Evolutionary conservation across 2,888 invertebrate species (phyloP), one percentile per base, ranked within the genome.

Genomic region (Tipula vernalis): DNA sequence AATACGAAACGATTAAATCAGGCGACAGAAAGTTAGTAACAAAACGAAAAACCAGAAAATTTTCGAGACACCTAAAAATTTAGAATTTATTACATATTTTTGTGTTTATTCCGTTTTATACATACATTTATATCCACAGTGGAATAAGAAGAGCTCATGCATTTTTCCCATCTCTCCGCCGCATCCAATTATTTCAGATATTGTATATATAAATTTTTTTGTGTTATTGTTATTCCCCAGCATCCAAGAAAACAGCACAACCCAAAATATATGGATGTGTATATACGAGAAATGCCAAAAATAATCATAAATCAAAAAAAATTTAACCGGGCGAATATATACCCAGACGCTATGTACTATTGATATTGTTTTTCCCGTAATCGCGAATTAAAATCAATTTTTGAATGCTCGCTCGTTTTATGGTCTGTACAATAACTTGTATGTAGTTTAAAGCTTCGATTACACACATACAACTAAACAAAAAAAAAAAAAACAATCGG

Each of bases 1-100:
- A 71, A 71, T 71, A 71, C 28, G 71, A 71, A 71, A 71, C 71
- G 71, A 71, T 71, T 71, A 71, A 71, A 71, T 71, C 71, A 71
- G 71, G 71, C 71, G 71, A 71, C 71, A 71, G 71, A 71, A 71
- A 71, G 71, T 71, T 71, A 71, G 71, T 71, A 71, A 71, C 71
- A 71, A 71, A 71, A 71, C 71, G 28, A 71, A 71, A 71, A 71
- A 71, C 71, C 18, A 71, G 71, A 71, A 28, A 71, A 71, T 71
- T 71, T 71, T 12, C 71, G 71, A 71, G 71, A 71, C 71, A 71
- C 71, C 71, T 71, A 71, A 71, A 71, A 71, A 71, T 71, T 71
- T 71, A 71, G 71, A 71, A 71, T 71, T 71, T 71, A 71, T 71
- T 28, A 71, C 71, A 28, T 71, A 71, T 71, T 71, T 71, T 28